These are phyloP conservation scores for Notodonta dromedarius DNA, from an alignment of 2,888 invertebrate genomes.

Conservation along the genomic window DNA sequence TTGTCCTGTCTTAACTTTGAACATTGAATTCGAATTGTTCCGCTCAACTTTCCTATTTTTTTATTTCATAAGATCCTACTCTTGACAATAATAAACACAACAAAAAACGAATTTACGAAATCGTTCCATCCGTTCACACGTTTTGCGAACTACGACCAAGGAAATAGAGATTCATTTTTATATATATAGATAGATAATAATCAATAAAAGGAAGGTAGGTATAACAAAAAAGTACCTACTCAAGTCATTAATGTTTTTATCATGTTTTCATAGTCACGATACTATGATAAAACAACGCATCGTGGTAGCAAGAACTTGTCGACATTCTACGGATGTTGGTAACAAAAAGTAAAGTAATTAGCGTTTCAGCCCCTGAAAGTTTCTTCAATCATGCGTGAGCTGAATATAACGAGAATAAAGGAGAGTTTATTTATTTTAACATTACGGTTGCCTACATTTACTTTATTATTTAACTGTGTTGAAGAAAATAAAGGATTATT, in stretches of 20 bases:
- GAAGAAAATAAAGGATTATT: background rate
- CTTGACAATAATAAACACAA: too few species aligned
- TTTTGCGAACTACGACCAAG: too few species aligned
- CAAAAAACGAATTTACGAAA: too few species aligned
- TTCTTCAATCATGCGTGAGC: slow-evolving; percentile 47
- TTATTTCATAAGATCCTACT: too few species aligned
- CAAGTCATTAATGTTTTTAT: background rate
- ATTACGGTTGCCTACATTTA: slow-evolving; percentile 18
- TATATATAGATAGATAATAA: too few species aligned
- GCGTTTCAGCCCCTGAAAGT: slow-evolving; percentile 54
- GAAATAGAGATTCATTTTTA: too few species aligned
- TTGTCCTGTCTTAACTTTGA: too few species aligned
- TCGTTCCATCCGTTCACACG: too few species aligned
- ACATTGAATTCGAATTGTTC: too few species aligned
- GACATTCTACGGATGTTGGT: slow-evolving; percentile 44
- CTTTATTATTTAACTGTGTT: background rate
- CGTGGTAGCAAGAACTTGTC: slow-evolving; percentile 43
- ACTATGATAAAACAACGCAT: slow-evolving; percentile 35
- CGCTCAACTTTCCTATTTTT: too few species aligned
- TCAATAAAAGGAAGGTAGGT: too few species aligned
- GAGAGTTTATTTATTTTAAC: slow-evolving; percentile 21
- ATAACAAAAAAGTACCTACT: too few species aligned
- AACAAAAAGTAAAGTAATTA: slow-evolving; percentile 69
- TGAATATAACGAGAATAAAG: slow-evolving; percentile 41
- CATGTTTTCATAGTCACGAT: slow-evolving; percentile 16